Evolutionary conservation across 2,113 vertebrate species (phyloP).

Genomic region (Delphinapterus leucas): DNA sequence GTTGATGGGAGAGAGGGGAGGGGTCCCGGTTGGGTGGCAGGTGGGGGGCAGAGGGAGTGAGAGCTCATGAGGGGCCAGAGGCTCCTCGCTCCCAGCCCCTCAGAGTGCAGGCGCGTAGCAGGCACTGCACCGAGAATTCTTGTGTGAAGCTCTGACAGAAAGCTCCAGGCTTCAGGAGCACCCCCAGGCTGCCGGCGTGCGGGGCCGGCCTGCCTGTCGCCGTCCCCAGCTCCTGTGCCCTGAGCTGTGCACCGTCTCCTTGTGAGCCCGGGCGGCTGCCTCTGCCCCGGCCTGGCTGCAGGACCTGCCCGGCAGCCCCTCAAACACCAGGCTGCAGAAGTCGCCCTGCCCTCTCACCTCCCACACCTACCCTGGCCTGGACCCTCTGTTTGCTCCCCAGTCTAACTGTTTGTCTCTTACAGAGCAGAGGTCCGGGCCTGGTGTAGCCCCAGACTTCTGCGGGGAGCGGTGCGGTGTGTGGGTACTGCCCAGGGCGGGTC

Average conservation of each 20-base stretch:
- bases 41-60: too few species aligned
- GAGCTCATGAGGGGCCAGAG: not conserved
- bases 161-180: not conserved
- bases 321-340: not conserved
- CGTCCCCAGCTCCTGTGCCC: not conserved
- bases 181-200: not conserved
- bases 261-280: accelerated
- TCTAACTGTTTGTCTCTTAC: not conserved
- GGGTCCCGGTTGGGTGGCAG: too few species aligned
- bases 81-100: not conserved
- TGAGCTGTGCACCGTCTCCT: too few species aligned
- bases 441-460: not conserved
- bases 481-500: not conserved
- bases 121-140: not conserved
- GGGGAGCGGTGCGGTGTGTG: not conserved
- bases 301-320: not conserved
- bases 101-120: not conserved
- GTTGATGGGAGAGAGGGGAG: not conserved
- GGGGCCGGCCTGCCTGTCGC: not conserved
- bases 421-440: not conserved
- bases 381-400: not conserved
- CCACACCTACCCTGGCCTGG: not conserved
- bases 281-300: not conserved
- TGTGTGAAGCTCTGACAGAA: not conserved
- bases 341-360: not conserved